These are phyloP conservation scores for Taeniopygia guttata DNA, from an alignment of 2,797 vertebrate genomes.

Conservation along the genomic window DNA sequence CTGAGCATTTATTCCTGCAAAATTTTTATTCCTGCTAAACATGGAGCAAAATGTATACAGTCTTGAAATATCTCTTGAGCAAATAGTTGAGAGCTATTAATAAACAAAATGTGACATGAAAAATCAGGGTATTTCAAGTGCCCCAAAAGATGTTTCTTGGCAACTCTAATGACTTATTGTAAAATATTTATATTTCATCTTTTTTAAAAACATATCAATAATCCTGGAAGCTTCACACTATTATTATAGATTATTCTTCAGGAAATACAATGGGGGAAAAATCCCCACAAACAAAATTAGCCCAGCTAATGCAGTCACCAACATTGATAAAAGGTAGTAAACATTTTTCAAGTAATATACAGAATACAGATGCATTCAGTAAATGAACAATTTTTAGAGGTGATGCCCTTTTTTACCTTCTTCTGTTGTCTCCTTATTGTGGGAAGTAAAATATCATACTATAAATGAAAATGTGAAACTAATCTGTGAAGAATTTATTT, in stretches of 20 bases:
- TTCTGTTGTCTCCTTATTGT: not conserved
- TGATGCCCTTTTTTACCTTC: not conserved
- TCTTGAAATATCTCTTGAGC: slow-evolving; percentile 29
- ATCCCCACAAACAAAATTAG: not conserved
- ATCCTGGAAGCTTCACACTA: not conserved
- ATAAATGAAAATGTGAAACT: not conserved
- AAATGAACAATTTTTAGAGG: not conserved
- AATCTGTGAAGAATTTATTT: not conserved
- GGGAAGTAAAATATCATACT: not conserved
- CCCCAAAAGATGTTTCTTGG: not conserved
- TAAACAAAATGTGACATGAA: slow-evolving; percentile 44
- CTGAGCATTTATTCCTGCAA: not conserved
- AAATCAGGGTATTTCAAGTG: not conserved
- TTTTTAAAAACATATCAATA: not conserved
- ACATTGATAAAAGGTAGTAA: not conserved
- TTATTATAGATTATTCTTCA: not conserved
- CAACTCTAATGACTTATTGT: slow-evolving; percentile 36
- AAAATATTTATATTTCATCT: slow-evolving; percentile 14
- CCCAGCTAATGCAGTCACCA: not conserved
- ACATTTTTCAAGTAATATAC: not conserved
- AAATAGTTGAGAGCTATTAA: slow-evolving; percentile 33
- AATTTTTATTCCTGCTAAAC: slow-evolving; percentile 25
- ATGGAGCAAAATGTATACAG: not conserved
- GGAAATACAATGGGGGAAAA: not conserved
- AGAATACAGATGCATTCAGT: not conserved